phyloP scores from a whole-genome alignment of 2,888 invertebrate species.

The Heteromyza rotundicornis region DNA sequence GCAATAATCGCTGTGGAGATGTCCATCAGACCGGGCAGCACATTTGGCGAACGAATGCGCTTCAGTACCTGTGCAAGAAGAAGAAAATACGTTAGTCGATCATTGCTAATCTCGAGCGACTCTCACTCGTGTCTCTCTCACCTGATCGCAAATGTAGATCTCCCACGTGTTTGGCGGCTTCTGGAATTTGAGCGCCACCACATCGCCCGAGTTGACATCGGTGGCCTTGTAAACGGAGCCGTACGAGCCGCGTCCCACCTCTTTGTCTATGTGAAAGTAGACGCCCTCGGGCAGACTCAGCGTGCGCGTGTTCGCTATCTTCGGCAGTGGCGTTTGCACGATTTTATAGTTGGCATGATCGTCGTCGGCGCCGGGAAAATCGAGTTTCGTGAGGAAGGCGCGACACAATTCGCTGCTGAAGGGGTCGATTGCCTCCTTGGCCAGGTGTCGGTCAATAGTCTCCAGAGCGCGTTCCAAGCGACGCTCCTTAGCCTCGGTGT shows the following conservation, averaged over 20 bases:
- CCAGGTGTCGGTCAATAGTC: conserved; percentile 57
- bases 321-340: conserved; percentile 68
- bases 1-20: conserved; percentile 79
- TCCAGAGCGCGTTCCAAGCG: conserved; percentile 57
- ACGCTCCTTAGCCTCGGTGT: conserved; percentile 57
- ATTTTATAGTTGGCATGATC: conserved; percentile 67
- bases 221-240: conserved; percentile 75
- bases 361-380: conserved; percentile 73
- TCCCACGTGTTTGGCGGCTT: conserved; percentile 93
- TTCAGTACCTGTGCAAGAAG: conserved; percentile 47
- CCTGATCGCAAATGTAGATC: conserved; percentile 79
- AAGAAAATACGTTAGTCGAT: conserved; percentile 15
- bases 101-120: too few relatives aligned
- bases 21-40: conserved; percentile 76
- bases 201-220: conserved; percentile 52
- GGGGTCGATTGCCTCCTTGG: conserved; percentile 72
- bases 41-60: conserved; percentile 64
- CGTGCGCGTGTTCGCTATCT: conserved; percentile 66
- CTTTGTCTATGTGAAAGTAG: conserved; percentile 73
- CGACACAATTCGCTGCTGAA: conserved; percentile 78
- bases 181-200: conserved; percentile 84
- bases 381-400: conserved; percentile 74
- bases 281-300: conserved; percentile 66
- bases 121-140: too few relatives aligned
- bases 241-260: conserved; percentile 84